Base-by-base conservation (phyloP, 2,797 vertebrate genomes). In the Rhinatrema bivittatum region DNA sequence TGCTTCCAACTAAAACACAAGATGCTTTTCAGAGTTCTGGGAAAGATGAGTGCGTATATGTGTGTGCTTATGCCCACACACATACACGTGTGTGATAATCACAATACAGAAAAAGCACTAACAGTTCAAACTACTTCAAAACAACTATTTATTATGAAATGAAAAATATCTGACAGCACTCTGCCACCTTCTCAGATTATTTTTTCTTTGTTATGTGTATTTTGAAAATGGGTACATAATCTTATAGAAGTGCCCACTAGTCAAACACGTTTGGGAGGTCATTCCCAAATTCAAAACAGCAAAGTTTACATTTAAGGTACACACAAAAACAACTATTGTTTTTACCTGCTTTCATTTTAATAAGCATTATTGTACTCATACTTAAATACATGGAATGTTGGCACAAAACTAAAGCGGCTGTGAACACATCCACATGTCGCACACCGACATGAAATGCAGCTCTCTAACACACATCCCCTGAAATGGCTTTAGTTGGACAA, bases 331-430 rank as follows among this genome's bases (percentile, higher is more conserved):
- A 76, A 70, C 76, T 79, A 50, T 50, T 28, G n/a, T 14, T 32
- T 62, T 62, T 55, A 60, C 71, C 75, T 84, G 79, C 68, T 74
- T 72, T 75, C 69, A 65, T 74, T 48, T 68, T 75, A 75, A 74
- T 78, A 62, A 81, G 62, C 69, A 81, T 75, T 46, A 10, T 68
- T 56, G 69, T 60, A 75, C 65, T 70, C 46, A 56, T 47, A 64
- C 48, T 74, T 63, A 75, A 81, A 81, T 71, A 40, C 64, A 77
- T 75, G 82, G 80, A 84, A 85, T 85, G 81, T 83, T 83, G 76
- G 79, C 82, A 86, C 79, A 79, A 56, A 71, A 72, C 68, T 68
- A 72, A 77, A 79, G 78, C 73, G 72, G 60, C 65, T 61, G 60
- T 72, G 70, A 69, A 74, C 65, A 76, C 68, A 74, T 54, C 62